Evolutionary conservation across 1,140 invertebrate genomes (phyloP).

Genomic region (Drosophila simulans): DNA sequence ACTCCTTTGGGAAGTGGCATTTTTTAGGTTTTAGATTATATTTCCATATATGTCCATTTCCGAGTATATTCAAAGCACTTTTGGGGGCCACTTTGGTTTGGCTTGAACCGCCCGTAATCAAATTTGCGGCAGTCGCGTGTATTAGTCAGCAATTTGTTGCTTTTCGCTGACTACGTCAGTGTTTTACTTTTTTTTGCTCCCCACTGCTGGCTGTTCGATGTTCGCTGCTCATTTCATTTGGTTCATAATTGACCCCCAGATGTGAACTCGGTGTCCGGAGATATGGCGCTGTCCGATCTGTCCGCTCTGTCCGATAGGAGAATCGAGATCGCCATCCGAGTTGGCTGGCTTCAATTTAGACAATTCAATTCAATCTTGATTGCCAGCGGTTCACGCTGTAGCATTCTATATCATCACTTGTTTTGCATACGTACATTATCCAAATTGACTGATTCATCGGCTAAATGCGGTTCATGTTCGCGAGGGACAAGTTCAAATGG

Average conservation of each 20-base stretch:
- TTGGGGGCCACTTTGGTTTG: neutral
- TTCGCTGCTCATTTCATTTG: conserved; percentile 13
- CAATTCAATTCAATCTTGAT: conserved; percentile 58
- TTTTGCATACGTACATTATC: conserved; percentile 30
- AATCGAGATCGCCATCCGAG: conserved; percentile 11
- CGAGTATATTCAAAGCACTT: no score
- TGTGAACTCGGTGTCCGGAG: conserved; percentile 53
- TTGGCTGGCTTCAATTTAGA: conserved; percentile 64
- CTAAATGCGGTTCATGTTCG: conserved; percentile 33
- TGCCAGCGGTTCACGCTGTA: neutral
- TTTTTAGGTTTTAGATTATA: no score
- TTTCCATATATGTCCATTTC: no score
- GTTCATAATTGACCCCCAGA: conserved; percentile 64
- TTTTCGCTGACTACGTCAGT: conserved; percentile 58
- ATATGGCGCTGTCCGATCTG: neutral
- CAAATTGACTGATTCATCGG: conserved; percentile 75
- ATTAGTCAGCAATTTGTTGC: conserved; percentile 61
- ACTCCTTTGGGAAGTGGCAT: neutral
- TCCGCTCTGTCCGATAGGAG: conserved; percentile 47
- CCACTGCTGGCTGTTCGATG: conserved; percentile 10
- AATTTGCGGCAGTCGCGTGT: conserved; percentile 29
- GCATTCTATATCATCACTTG: conserved; percentile 62
- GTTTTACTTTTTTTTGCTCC: neutral
- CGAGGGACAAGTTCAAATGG: conserved; percentile 35
- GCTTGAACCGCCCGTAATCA: conserved; percentile 18